Base-by-base conservation (phyloP, 2,888 invertebrate genomes). In the Hetaerina titia region DNA sequence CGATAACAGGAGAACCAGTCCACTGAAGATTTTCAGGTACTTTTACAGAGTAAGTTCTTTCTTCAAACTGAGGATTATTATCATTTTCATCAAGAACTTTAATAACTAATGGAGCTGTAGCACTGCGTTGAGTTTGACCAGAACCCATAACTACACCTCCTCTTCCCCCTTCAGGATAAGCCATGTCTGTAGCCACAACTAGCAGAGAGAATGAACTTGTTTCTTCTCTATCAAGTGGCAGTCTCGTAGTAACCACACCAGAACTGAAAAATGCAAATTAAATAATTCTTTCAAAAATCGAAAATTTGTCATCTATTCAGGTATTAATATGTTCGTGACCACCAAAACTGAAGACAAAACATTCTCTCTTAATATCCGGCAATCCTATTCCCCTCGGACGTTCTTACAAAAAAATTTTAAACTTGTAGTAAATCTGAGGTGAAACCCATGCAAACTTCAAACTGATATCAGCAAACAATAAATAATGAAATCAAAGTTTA, bases 31-130 rank as follows among this genome's bases (percentile, higher is more conserved):
- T 99, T 97, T 99, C 99, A 7, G 98, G 98, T 0, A 99, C 98
- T 92, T 98, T 98, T 0, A 99, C 98, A 0, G 98, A 98, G 96
- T 99, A 99, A 0, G 99, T 98, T 95, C 98, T 97, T 96, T 99
- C 98, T 94, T 98, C 98, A 97, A 99, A 99, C 96, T 99, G 99
- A 0, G 99, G 99, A 96, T 99, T 99, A 96, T 99, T 99, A 97
- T 99, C 99, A 96, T 99, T 99, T 96, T 99, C 99, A 96, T 99
- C 99, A 94, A 98, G 96, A 11, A 99, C 97, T 95, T 98, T 98
- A 63, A 99, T 98, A 95, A 98, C 97, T 81, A 99, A 98, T 60
- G 98, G 98, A 0, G 99, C 98, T 96, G 98, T 98, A 95, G 99
- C 98, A 0, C 98, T 98, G 96, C 98, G 97, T 95, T 99, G 97